Evolutionary conservation across 1,140 invertebrate species (phyloP).

Genomic region (Caenorhabditis latens): DNA sequence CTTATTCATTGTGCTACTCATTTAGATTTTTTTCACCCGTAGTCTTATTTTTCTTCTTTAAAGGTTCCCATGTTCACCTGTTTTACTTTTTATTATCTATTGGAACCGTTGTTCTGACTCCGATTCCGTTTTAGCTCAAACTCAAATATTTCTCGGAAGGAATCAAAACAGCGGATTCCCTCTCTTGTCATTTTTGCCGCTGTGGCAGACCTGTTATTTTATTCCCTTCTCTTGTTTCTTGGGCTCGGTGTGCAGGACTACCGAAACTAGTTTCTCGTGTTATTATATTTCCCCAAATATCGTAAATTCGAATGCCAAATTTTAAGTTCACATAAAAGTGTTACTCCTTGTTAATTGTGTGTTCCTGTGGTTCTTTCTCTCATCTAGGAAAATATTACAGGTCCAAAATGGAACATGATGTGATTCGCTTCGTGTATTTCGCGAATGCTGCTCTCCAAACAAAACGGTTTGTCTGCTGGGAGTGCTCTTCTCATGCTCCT

Average conservation of each 20-base stretch:
- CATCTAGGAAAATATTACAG: not conserved
- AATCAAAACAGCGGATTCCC: not conserved
- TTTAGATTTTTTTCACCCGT: not conserved
- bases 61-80: not conserved
- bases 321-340: too few species aligned
- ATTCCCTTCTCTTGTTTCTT: not conserved
- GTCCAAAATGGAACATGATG: not conserved
- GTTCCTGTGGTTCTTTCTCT: too few species aligned
- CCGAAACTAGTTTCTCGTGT: not conserved
- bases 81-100: not conserved
- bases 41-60: not conserved
- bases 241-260: not conserved
- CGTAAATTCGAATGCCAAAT: too few species aligned
- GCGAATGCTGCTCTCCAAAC: conserved; percentile 6
- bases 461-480: conserved; percentile 12
- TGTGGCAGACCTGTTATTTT: not conserved
- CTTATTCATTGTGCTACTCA: not conserved
- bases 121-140: not conserved
- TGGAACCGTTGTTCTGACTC: not conserved
- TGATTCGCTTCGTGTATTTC: not conserved
- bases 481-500: conserved; percentile 28
- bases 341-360: too few species aligned
- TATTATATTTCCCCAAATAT: not conserved
- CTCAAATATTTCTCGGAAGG: not conserved
- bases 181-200: not conserved